Evolutionary conservation across 2,113 vertebrate genomes (phyloP).

Genomic region (Morone chrysops): DNA sequence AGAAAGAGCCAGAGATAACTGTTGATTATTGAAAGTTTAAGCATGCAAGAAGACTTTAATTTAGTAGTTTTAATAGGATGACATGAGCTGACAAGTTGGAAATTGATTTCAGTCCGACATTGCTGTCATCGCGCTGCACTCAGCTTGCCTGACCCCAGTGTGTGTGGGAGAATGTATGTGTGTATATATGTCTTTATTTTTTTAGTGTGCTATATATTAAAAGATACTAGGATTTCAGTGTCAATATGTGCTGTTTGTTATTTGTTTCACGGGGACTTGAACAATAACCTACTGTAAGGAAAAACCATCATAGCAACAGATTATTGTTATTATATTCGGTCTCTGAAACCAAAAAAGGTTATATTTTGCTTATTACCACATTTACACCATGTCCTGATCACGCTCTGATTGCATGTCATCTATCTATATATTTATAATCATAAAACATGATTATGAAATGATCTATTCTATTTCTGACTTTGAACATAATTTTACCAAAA

Average conservation of each 20-base stretch:
- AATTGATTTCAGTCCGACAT: constrained; percentile 51
- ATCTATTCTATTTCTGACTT: no score
- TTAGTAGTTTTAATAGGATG: constrained; percentile 44
- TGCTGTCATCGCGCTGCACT: constrained; percentile 2
- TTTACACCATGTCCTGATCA: no score
- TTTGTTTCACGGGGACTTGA: no score
- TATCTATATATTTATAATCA: no score
- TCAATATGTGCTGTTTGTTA: not conserved
- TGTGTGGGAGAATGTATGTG: constrained; percentile 5
- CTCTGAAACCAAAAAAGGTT: no score
- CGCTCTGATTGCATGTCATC: no score
- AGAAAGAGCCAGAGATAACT: not conserved
- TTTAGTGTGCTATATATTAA: constrained; percentile 28
- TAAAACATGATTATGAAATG: no score
- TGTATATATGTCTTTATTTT: not conserved
- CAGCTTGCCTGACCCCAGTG: not conserved
- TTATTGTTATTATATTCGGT: no score
- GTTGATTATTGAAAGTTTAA: constrained; percentile 41
- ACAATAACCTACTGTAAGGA: no score
- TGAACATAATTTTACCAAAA: no score
- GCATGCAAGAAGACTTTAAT: constrained; percentile 17
- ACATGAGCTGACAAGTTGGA: constrained; percentile 50
- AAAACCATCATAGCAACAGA: no score
- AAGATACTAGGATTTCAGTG: constrained; percentile 49
- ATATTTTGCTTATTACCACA: no score